These are phyloP conservation scores for Pocillopora grandis DNA, from an alignment of 92 coral and sea anemone species.

Conservation along the genomic window DNA sequence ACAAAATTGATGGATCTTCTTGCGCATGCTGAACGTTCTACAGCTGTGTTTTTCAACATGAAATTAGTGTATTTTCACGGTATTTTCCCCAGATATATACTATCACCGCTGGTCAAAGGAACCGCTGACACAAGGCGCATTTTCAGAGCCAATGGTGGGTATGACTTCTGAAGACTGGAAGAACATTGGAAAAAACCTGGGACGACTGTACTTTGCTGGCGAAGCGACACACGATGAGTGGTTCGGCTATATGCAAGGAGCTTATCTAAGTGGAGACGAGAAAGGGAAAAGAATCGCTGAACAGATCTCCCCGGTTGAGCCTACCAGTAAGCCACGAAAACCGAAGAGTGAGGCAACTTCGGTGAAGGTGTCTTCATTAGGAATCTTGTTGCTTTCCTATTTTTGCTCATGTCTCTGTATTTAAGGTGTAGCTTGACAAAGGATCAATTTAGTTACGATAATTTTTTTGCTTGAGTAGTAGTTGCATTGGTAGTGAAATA, in stretches of 20 bases:
- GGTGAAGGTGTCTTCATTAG: not conserved
- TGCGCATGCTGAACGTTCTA: not conserved
- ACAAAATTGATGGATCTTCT: not conserved
- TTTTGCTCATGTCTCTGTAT: not conserved
- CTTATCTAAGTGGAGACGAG: slow-evolving; percentile 56
- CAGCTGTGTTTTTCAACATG: not conserved
- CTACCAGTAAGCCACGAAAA: not conserved
- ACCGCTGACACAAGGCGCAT: slow-evolving; percentile 60
- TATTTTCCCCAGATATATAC: not conserved
- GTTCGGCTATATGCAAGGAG: slow-evolving; percentile 77
- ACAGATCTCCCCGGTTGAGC: not conserved
- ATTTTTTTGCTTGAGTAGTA: not conserved
- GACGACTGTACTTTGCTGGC: slow-evolving; percentile 68
- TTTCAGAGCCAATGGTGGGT: slow-evolving; percentile 58
- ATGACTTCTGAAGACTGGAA: slow-evolving; percentile 37
- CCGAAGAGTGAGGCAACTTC: not conserved
- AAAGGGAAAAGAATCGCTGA: slow-evolving; percentile 17
- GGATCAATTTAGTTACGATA: not conserved
- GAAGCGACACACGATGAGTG: slow-evolving; percentile 60
- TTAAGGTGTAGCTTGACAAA: not conserved
- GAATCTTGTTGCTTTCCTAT: not conserved
- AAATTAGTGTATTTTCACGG: not conserved
- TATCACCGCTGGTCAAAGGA: slow-evolving; percentile 63
- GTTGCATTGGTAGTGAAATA: not conserved
- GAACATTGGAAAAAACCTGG: slow-evolving; percentile 39